phyloP scores from a whole-genome alignment of 2,797 vertebrate genomes.

The Hypotaenidia okinawae region DNA sequence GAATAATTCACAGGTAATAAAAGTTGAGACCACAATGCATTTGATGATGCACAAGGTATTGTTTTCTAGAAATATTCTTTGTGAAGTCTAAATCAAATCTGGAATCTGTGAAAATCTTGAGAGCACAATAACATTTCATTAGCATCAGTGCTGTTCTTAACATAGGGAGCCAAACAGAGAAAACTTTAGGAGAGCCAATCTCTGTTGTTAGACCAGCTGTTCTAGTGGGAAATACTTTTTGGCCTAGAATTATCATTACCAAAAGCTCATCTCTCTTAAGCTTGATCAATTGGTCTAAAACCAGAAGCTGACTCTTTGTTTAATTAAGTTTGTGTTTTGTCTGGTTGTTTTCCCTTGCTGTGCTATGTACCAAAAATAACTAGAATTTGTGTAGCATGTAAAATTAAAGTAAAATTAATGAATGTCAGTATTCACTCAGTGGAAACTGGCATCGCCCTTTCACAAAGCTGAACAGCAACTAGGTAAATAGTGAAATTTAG shows the following conservation, averaged over 20 bases:
- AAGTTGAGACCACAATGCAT: neutral
- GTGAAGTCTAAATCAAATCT: neutral
- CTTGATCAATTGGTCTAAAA: neutral
- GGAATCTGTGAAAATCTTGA: neutral
- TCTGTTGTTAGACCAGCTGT: neutral
- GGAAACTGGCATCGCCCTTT: neutral
- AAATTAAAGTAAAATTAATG: neutral
- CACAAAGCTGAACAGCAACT: neutral
- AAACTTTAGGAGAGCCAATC: neutral
- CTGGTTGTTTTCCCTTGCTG: neutral
- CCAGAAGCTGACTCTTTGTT: neutral
- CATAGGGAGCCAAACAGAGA: neutral
- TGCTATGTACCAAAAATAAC: neutral
- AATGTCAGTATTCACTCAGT: neutral
- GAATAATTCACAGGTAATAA: constrained; percentile 96
- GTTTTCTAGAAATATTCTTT: neutral
- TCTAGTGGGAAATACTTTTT: neutral
- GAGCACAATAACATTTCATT: neutral
- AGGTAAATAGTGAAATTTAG: neutral
- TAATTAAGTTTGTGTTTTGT: neutral
- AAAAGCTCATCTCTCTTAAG: neutral
- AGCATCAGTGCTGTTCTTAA: neutral
- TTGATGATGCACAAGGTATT: neutral
- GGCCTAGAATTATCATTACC: neutral
- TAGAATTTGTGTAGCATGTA: neutral